A percentile compares a stretch with the other conserved stretches of the same genome.
Conservation (phyloP, 2,113 vertebrate genomes). For the Rana temporaria region DNA sequence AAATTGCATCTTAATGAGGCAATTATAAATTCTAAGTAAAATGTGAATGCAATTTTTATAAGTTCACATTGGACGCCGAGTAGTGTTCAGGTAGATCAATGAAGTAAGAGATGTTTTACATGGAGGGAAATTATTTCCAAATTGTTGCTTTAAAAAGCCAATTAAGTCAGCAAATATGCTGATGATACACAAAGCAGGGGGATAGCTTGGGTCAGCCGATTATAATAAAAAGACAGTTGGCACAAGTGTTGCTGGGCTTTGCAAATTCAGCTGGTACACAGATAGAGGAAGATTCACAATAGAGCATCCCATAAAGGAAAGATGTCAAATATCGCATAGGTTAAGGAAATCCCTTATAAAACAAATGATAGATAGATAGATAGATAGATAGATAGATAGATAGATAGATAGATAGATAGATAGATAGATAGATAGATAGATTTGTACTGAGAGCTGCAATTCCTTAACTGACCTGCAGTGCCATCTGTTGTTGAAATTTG, state of each 20-base stretch:
- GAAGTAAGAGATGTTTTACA: slow-evolving; percentile 8
- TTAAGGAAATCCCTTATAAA: too few relatives aligned
- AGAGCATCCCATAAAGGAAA: background rate
- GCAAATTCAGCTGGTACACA: slow-evolving; percentile 15
- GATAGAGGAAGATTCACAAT: background rate
- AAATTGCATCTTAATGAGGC: slow-evolving; percentile 17
- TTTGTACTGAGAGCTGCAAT: too few relatives aligned
- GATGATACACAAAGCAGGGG: slow-evolving; percentile 3
- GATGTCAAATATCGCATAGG: too few relatives aligned
- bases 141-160: slow-evolving; percentile 32
- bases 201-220: slow-evolving; percentile 29
- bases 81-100: background rate
- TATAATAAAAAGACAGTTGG: slow-evolving; percentile 19
- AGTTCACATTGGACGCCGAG: background rate
- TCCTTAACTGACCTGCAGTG: too few relatives aligned
- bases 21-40: slow-evolving; percentile 17
- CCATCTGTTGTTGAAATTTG: too few relatives aligned
- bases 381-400: background rate
- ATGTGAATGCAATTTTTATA: background rate
- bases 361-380: background rate
- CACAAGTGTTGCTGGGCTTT: slow-evolving; percentile 18
- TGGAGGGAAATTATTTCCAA: slow-evolving; percentile 17
- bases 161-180: slow-evolving; percentile 26
- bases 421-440: too few relatives aligned
- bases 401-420: background rate